Conservation (phyloP, 2,888 invertebrate species). For the Ophioninae sp. region DNA sequence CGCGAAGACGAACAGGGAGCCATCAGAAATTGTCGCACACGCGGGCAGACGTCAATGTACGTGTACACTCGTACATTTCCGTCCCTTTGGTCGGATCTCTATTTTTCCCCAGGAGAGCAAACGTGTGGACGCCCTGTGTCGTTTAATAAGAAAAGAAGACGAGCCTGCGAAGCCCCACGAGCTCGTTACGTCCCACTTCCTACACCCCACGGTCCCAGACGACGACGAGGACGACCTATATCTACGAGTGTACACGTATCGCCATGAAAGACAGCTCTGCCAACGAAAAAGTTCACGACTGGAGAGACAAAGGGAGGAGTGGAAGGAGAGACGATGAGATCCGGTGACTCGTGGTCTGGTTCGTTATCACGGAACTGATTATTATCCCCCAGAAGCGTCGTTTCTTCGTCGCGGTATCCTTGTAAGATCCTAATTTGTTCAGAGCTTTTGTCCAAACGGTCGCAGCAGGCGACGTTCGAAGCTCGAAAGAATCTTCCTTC, state of each 20-base stretch:
- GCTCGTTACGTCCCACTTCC: constrained; percentile 63
- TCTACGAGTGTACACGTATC: constrained; percentile 19
- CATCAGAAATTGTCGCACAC: constrained; percentile 42
- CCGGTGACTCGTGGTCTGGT: constrained; percentile 49
- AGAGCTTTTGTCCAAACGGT: background rate
- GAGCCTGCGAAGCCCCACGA: constrained; percentile 61
- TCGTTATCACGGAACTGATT: constrained; percentile 55
- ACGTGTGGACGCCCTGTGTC: constrained; percentile 59
- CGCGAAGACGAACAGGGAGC: constrained; percentile 59
- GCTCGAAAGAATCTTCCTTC: background rate
- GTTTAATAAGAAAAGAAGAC: constrained; percentile 62
- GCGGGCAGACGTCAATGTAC: constrained; percentile 7
- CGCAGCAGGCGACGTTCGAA: background rate
- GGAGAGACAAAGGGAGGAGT: constrained; percentile 16
- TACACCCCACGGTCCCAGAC: constrained; percentile 55
- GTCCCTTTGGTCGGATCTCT: background rate
- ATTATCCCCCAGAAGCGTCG: constrained; percentile 39
- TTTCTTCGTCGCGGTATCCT: background rate
- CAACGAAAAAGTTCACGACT: constrained; percentile 17
- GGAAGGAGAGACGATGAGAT: constrained; percentile 40
- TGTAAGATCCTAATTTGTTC: background rate
- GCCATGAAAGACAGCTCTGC: constrained; percentile 49
- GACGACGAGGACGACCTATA: constrained; percentile 50
- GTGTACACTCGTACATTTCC: background rate
- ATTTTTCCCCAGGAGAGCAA: constrained; percentile 40